Evolutionary conservation across 1,140 invertebrate species (phyloP), one percentile per base, ranked within the genome.

Genomic region (Brachionus koreanus): DNA sequence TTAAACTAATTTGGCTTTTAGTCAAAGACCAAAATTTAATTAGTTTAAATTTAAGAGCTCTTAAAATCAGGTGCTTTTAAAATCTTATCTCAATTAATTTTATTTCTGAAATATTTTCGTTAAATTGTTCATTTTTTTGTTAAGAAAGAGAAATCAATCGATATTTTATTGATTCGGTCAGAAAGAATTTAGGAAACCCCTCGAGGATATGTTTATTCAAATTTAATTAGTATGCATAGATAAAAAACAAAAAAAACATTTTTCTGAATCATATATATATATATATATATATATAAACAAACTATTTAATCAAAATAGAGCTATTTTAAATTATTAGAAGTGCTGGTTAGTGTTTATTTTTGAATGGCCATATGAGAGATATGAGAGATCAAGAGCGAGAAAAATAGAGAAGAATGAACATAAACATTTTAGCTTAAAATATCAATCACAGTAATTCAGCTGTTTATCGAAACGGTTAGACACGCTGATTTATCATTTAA

Each of bases 401-500:
- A 19, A 57, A 1, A 57, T n/a, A 57, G 49, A 57, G 49, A 52
- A 7, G 16, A 52, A 52, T 19, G 4, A 23, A 4, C 16, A 37
- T 16, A 69, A 69, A 69, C 65, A 69, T 69, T 69, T 69, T 69
- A 42, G 49, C 49, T 29, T 39, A 7, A 69, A 69, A 69, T 69
- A 69, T 69, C 65, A 69, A 69, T 69, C 65, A 37, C 65, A 13
- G 37, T 33, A 39, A 69, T 23, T 69, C 65, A 69, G 65, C 65
- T 69, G 65, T 69, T 65, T 69, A 39, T 69, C 37, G 6, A 37
- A 39, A 35, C 33, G 3, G 25, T 65, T 69, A 69, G 65, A 69
- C 65, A 69, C 65, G 65, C 65, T 69, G 35, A 69, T 65, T 65
- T 33, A 37, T 65, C 33, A 33, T 65, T 65, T 65, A 65, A 33